A percentile compares a stretch with the other conserved stretches of the same genome.
Evolutionary conservation across 2,797 vertebrate genomes (phyloP).

Genomic region (Coluber constrictor): DNA sequence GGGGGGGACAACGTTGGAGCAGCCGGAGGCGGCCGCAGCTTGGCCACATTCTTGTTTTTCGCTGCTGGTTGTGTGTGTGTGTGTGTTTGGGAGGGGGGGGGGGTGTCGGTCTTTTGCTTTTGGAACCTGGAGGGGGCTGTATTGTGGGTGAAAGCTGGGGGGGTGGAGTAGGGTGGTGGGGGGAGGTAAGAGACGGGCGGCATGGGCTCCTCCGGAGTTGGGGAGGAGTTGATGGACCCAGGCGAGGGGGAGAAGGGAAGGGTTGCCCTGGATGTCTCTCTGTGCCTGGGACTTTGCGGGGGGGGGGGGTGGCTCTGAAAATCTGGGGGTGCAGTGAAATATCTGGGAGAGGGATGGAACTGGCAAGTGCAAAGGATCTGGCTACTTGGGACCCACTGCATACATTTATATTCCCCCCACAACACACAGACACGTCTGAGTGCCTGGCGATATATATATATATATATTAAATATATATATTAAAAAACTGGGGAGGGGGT

Average conservation of each 20-base stretch:
- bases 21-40: neutral
- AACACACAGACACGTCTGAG: neutral
- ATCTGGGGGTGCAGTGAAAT: neutral
- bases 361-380: neutral
- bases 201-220: neutral
- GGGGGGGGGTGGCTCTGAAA: neutral
- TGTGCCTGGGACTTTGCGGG: neutral
- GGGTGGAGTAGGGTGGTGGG: neutral
- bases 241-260: neutral
- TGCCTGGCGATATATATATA: neutral
- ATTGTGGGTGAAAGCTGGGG: neutral
- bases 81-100: neutral
- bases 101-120: neutral
- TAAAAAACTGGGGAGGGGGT: neutral
- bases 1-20: neutral
- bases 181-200: neutral
- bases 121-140: neutral
- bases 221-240: neutral
- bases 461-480: too few relatives aligned
- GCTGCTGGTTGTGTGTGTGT: neutral
- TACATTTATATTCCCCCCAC: neutral
- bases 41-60: neutral
- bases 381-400: neutral
- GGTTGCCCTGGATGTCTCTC: neutral
- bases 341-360: neutral